Base-by-base conservation (phyloP, 2,113 vertebrate species). In the Lucifuga dentata region DNA sequence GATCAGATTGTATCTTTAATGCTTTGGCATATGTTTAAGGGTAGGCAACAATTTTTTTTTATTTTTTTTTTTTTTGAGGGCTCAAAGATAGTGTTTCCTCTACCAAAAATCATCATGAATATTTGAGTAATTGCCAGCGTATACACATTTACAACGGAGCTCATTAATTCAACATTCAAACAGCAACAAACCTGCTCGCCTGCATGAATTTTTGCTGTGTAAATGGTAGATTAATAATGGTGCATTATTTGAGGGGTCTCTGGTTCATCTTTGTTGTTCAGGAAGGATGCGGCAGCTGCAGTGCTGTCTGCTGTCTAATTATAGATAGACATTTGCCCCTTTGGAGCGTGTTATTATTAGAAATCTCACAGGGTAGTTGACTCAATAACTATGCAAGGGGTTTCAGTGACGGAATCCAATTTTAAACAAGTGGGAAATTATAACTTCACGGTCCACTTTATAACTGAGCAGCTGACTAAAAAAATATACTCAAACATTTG, bases 271-370 rank as follows among this genome's bases (percentile, higher is more conserved):
- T 26, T 67, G 23, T 52, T 62, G 44, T 63, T 17, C 0, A 0
- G 40, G 17, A 51, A 21, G 24, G 65, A 40, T 53, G 48, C 56
- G 56, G 63, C 72, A 78, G 76, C 78, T 88, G 85, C 67, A 79
- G 40, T 17, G 15, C 70, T 56, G 51, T 59, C 60, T 21, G 2
- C 46, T 1, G 1, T 75, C 89, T 92, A 92, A 90, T 87, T 90
- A 88, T 91, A 93, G 88, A 81, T 79, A 71, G 61, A 82, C 81
- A 75, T 90, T 90, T 89, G 73, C 73, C 71, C 72, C 79, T 82
- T 77, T 64, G 78, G 77, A 71, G 49, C 10, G 13, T 0, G 84
- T 72, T 93, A 93, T 92, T 89, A 90, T 89, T 93, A 91, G 91
- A 89, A 49, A 72, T 81, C 69, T 52, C 46, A 78, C 23, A 59